Evolutionary conservation across 1,140 invertebrate genomes (phyloP), one percentile per base, ranked within the genome.

Genomic region (Aethina tumida): DNA sequence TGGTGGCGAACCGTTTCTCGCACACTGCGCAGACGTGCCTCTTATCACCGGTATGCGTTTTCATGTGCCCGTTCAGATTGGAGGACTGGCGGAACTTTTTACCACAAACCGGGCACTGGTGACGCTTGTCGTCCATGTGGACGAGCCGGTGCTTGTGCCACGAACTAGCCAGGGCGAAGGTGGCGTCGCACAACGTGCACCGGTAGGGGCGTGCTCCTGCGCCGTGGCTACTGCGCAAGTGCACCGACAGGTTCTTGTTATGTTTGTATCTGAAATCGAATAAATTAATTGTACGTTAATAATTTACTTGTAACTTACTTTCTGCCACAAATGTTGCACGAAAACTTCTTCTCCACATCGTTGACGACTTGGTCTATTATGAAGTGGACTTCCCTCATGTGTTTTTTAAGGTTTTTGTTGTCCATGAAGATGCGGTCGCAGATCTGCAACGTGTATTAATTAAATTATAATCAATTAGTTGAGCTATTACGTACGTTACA

Each of bases 31-130:
- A 57, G 15, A 35, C 32, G 30, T 51, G 51, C 2, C 41, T 38
- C 42, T 52, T 56, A 14, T 43, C 41, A 53, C 53, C 46, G 19
- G 50, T 71, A 41, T 78, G 71, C 12, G 73, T 73, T 20, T 73
- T 62, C 5, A 73, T 58, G 53, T 86, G 81, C 12, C 70, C 70
- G 3, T 74, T 74, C 28, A 84, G 60, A 45, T 82, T 68, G 1
- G 74, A 73, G 8, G 72, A 67, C 3, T 81, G 68, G 8, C 75
- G 79, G 52, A 89, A 91, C 3, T 73, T 68, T 41, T 76, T 77
- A 0, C 70, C 69, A 53, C 87, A 92, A 1, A 81, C 68, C 26
- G 74, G 71, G 55, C 88, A 93, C 37, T 71, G 68, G 51, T 78
- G 84, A 0, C 84, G 81, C 35, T 75, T 71, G 39, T 83, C 80